These are phyloP conservation scores for Dipodomys ordii DNA, from an alignment of 2,113 vertebrate genomes.

Conservation along the genomic window DNA sequence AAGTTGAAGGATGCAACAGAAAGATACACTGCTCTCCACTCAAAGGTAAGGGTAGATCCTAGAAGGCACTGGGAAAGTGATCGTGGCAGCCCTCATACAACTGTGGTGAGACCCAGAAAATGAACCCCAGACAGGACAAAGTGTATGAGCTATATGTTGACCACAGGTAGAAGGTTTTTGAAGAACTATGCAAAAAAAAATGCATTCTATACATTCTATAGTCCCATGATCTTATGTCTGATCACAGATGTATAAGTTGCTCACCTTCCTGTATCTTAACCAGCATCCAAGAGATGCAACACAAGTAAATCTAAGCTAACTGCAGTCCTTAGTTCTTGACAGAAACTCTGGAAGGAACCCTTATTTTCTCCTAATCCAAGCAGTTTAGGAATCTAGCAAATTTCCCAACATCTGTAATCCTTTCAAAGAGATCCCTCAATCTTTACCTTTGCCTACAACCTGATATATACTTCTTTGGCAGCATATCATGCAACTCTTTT, in stretches of 20 bases:
- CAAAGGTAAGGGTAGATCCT: conserved; percentile 86
- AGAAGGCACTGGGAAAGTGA: background rate
- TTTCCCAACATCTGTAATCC: conserved; percentile 3
- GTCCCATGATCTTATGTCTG: background rate
- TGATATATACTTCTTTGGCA: conserved; percentile 9
- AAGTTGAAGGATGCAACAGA: conserved; percentile 92
- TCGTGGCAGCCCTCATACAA: background rate
- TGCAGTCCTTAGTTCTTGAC: background rate
- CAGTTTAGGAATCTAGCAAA: conserved; percentile 4
- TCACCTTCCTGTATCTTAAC: background rate
- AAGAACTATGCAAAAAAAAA: background rate
- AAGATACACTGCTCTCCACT: conserved; percentile 92
- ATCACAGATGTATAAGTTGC: background rate
- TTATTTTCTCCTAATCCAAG: background rate
- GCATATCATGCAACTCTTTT: background rate
- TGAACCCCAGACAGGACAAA: background rate
- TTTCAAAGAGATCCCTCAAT: background rate
- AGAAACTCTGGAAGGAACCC: background rate
- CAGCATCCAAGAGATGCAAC: background rate
- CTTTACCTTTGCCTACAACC: background rate
- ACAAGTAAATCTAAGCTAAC: conserved; percentile 17
- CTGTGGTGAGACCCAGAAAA: background rate
- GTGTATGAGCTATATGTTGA: background rate
- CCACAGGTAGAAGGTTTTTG: background rate
- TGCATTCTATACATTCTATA: background rate